Base-by-base conservation (phyloP, 2,888 invertebrate species). In the Trichopria drosophilae region DNA sequence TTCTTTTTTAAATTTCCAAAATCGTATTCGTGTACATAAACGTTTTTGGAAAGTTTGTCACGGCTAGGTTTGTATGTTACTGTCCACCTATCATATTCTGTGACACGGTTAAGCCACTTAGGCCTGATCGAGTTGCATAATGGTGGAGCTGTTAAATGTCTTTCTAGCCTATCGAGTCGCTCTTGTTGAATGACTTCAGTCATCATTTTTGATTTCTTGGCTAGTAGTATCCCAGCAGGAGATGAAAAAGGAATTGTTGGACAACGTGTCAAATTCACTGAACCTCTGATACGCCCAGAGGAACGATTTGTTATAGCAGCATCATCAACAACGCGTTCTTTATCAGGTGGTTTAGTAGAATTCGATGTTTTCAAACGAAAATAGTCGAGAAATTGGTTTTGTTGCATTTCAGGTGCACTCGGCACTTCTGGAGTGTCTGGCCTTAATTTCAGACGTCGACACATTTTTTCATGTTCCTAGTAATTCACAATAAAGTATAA, bases 191-290 rank as follows among this genome's bases (percentile, higher is more conserved):
- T 79, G n/a, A 75, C 78, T 55, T 73, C 68, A 4, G 72, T 71
- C 64, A 75, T 71, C 45, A 75, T 58, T 63, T 80, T 79, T n/a
- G 78, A 77, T 32, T 77, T 76, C 59, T 77, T 78, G 12, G 78
- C 68, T 46, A 81, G 64, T 32, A 77, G 66, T 37, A 79, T 72
- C 4, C 81, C 81, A 22, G 79, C 79, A 10, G 80, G 80, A 23
- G 80, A 81, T 9, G 81, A 80, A 45, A 81, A 74, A 3, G 81
- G 79, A 53, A 81, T 80, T 35, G 76, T 72, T 10, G 78, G 73
- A 59, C 77, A 80, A 48, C 79, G 72, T 18, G 77, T 71, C 10
- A 80, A 69, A 22, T 77, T 77, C 6, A 77, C 72, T 9, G 68
- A 53, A 13, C 76, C 71, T 34, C 80, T 75, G 59, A 77, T 76